Conservation (phyloP, 2,797 vertebrate species). For the Chanos chanos region DNA sequence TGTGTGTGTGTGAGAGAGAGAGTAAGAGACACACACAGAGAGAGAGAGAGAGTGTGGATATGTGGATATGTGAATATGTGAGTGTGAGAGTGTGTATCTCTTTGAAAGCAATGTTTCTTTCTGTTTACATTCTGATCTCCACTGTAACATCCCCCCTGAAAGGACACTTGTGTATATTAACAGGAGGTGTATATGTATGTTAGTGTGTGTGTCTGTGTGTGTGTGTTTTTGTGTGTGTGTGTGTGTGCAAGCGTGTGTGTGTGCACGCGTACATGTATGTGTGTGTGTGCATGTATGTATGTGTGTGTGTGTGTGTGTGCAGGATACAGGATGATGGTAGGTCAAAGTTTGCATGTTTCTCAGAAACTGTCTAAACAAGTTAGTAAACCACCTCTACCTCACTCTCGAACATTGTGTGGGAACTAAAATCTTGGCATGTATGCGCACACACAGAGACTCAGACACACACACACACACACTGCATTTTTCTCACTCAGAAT, state of each 20-base stretch:
- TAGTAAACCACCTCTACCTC: constrained; percentile 16
- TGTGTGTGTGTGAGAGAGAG: no score
- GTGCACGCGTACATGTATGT: constrained; percentile 23
- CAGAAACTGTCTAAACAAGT: constrained; percentile 25
- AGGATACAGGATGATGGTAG: constrained; percentile 20
- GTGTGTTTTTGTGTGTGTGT: constrained; percentile 18
- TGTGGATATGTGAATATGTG: constrained; percentile 18
- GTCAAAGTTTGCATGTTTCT: constrained; percentile 30
- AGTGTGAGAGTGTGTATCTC: constrained; percentile 8
- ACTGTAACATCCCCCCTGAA: no score
- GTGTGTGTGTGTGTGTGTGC: neutral
- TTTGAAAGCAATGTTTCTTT: constrained; percentile 30
- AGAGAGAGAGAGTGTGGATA: constrained; percentile 18
- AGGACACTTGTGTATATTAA: no score
- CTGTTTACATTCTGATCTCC: no score
- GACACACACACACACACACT: neutral
- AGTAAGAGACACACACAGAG: constrained; percentile 27
- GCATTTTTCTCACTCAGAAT: constrained; percentile 14
- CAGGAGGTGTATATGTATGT: no score
- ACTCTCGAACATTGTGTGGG: no score
- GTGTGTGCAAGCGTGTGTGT: constrained; percentile 8
- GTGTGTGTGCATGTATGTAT: neutral
- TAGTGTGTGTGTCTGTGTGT: constrained; percentile 19
- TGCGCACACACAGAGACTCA: neutral
- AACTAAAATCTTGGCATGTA: no score